These are phyloP conservation scores for Asobara japonica DNA, from an alignment of 1,140 invertebrate species.

Conservation along the genomic window DNA sequence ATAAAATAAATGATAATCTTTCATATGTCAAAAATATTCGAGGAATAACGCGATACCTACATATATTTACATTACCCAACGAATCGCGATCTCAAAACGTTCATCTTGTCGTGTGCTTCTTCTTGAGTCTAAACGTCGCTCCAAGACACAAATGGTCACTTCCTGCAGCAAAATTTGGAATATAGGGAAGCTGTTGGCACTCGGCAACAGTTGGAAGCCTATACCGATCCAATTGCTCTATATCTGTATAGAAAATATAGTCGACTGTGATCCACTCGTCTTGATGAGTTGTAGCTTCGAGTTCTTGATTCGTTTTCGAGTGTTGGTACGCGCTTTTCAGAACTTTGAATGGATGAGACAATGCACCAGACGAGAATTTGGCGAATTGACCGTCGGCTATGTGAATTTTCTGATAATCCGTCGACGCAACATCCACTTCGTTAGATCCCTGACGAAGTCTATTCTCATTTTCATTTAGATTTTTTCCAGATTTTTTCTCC, in stretches of 20 bases:
- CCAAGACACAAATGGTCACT: conserved; percentile 83
- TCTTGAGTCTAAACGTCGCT: conserved; percentile 68
- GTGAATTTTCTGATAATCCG: conserved; percentile 48
- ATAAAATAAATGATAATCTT: neutral
- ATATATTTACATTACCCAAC: neutral
- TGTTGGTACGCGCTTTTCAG: conserved; percentile 70
- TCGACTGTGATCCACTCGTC: conserved; percentile 82
- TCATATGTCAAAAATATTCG: neutral
- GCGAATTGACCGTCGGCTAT: conserved; percentile 46
- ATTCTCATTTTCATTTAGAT: conserved; percentile 21
- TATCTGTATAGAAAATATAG: conserved; percentile 80
- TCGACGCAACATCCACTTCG: conserved; percentile 38
- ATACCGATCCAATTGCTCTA: conserved; percentile 71
- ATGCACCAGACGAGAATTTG: conserved; percentile 63
- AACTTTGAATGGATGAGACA: conserved; percentile 68
- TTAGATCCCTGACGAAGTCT: neutral
- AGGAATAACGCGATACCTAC: neutral
- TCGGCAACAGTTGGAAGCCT: conserved; percentile 72
- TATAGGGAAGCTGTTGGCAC: conserved; percentile 67
- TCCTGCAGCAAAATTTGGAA: conserved; percentile 79
- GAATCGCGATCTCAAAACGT: neutral
- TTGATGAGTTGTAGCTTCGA: conserved; percentile 78
- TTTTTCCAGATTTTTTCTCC: conserved; percentile 4
- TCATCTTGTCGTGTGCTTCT: conserved; percentile 26
- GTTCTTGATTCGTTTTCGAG: conserved; percentile 52